phyloP scores from a whole-genome alignment of 2,888 invertebrate species.

The Spisula solida region DNA sequence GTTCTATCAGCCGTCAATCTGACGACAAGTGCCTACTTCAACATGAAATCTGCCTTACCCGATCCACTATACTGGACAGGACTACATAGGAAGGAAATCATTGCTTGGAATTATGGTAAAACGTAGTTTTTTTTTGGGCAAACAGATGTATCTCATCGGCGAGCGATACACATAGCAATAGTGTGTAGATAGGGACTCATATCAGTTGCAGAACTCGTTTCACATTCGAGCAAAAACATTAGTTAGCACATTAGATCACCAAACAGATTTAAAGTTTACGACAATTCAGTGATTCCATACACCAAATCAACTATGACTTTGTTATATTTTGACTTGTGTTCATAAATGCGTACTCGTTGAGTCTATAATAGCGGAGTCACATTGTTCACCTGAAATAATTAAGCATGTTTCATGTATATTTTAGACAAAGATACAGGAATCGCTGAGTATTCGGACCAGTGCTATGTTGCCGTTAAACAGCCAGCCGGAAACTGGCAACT shows the following conservation, averaged over 20 bases:
- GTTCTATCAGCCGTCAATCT: constrained; percentile 58
- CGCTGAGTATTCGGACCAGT: constrained; percentile 52
- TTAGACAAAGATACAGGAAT: constrained; percentile 41
- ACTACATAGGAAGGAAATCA: constrained; percentile 58
- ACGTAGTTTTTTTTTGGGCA: neutral
- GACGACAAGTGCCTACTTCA: constrained; percentile 54
- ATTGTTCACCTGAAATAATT: no score
- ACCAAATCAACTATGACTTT: no score
- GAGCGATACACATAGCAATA: neutral
- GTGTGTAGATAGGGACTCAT: neutral
- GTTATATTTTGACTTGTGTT: no score
- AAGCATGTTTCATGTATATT: neutral
- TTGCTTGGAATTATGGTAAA: constrained; percentile 62
- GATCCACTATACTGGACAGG: constrained; percentile 66
- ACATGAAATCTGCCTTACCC: constrained; percentile 18
- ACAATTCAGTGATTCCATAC: no score
- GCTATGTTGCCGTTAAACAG: constrained; percentile 54
- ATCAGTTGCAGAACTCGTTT: neutral
- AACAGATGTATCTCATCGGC: neutral
- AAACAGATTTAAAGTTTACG: no score
- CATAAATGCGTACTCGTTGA: no score
- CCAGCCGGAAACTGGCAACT: constrained; percentile 57
- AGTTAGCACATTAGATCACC: no score
- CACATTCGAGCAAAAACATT: no score
- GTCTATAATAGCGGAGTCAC: no score